A percentile compares a stretch with the other conserved stretches of the same genome.
These are phyloP conservation scores for Limenitis camilla DNA, from an alignment of 2,888 invertebrate species.

Conservation along the genomic window DNA sequence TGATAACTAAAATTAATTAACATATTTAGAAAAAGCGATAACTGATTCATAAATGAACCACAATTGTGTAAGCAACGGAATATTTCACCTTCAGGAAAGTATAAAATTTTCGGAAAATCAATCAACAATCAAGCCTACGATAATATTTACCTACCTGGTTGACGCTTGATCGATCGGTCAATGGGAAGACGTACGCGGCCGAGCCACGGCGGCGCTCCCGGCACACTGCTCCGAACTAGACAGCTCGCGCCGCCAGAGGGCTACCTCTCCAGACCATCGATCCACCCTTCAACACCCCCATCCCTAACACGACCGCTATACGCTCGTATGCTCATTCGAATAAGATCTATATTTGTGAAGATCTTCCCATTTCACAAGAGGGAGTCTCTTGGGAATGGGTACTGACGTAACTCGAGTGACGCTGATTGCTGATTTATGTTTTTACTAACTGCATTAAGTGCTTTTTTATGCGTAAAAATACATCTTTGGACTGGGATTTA, in stretches of 20 bases:
- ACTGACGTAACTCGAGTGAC: constrained; percentile 42
- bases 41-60: too few species aligned
- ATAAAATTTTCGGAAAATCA: too few species aligned
- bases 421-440: constrained; percentile 40
- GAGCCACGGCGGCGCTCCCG: constrained; percentile 39
- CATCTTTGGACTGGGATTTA: neutral
- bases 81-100: too few species aligned
- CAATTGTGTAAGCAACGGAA: too few species aligned
- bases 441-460: constrained; percentile 10
- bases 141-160: constrained; percentile 18
- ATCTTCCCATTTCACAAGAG: constrained; percentile 24
- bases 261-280: constrained; percentile 51
- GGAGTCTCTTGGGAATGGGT: constrained; percentile 22
- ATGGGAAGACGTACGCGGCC: constrained; percentile 35
- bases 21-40: too few species aligned
- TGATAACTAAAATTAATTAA: too few species aligned
- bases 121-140: neutral
- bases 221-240: constrained; percentile 40
- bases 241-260: constrained; percentile 38
- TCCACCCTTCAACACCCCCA: constrained; percentile 43
- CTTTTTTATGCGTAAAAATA: neutral
- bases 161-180: neutral
- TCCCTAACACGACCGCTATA: constrained; percentile 10
- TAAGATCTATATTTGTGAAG: constrained; percentile 31
- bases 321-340: constrained; percentile 29